These are phyloP conservation scores for Melipona quadrifasciata DNA, from an alignment of 1,140 invertebrate genomes.

Conservation along the genomic window DNA sequence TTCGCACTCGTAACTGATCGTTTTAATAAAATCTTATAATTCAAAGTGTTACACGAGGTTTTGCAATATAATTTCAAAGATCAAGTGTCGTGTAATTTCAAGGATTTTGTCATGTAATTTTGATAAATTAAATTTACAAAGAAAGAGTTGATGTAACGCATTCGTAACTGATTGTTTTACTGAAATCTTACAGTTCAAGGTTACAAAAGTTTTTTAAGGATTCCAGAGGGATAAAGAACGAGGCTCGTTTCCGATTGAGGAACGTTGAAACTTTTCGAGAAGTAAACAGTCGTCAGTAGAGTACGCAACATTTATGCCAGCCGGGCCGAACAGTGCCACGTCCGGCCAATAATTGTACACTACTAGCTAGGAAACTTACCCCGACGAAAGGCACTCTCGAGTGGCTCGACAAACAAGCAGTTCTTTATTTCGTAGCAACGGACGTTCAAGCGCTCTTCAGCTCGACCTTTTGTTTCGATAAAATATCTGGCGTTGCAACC, in stretches of 20 bases:
- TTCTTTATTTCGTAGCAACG: neutral
- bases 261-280: neutral
- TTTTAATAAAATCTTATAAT: no score
- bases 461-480: neutral
- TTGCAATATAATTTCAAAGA: no score
- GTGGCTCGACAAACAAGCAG: neutral
- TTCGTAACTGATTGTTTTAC: no score
- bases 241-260: neutral
- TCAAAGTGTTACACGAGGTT: no score
- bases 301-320: constrained; percentile 1
- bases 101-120: no score
- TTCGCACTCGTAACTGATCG: no score
- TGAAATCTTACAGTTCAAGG: no score
- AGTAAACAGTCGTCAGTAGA: neutral
- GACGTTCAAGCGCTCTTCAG: neutral
- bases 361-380: neutral
- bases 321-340: neutral
- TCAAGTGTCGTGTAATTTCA: no score
- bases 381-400: neutral
- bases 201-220: neutral
- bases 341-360: constrained; percentile 26
- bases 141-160: no score
- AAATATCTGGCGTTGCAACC: neutral
- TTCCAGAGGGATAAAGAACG: no score
- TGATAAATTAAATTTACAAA: no score